phyloP scores from a whole-genome alignment of 2,113 vertebrate genomes.

The Nesospiza acunhae region DNA sequence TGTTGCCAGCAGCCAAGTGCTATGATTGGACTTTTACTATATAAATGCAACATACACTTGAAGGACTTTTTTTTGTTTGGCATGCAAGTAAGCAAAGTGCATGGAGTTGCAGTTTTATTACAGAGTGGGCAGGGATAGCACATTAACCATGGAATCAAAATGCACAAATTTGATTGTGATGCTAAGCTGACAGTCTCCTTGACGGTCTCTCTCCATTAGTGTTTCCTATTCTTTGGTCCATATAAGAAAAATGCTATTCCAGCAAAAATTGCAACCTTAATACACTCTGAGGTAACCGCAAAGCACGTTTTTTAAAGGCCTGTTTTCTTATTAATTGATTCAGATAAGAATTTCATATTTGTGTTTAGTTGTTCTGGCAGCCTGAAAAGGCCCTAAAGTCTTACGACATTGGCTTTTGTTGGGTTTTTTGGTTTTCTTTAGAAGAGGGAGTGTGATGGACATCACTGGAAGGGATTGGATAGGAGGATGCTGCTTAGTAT shows the following conservation, averaged over 20 bases:
- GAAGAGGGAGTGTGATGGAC: accelerated
- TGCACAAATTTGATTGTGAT: accelerated
- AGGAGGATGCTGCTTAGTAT: not conserved
- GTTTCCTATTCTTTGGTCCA: not conserved
- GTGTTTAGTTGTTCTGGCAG: not conserved
- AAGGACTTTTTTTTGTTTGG: not conserved
- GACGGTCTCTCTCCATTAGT: accelerated
- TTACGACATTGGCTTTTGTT: not conserved
- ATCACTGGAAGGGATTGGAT: not conserved
- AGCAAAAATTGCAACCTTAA: not conserved
- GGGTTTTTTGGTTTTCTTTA: not conserved
- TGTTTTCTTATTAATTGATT: not conserved
- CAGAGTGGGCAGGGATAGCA: not conserved
- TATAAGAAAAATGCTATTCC: not conserved
- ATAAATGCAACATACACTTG: not conserved
- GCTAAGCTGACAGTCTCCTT: not conserved
- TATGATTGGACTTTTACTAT: not conserved
- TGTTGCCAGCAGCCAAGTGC: not conserved
- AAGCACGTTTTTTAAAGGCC: not conserved
- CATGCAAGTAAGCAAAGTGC: accelerated
- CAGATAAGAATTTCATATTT: not conserved
- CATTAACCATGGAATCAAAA: not conserved
- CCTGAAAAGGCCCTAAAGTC: not conserved
- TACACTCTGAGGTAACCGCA: not conserved
- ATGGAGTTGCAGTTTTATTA: not conserved